phyloP scores from a whole-genome alignment of 1,140 invertebrate species.

The Latrodectus geometricus region DNA sequence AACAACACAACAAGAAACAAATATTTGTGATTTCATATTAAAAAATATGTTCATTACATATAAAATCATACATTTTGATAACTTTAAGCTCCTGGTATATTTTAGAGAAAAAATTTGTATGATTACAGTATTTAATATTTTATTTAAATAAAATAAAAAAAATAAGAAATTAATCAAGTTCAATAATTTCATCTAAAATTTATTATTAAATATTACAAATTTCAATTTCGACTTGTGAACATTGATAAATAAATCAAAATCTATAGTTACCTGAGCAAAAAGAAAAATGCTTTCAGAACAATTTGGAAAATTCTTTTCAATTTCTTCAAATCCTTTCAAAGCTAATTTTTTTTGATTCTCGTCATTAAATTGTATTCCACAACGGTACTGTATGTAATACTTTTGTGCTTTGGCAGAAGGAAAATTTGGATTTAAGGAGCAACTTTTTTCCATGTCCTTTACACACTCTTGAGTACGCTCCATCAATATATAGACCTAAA shows the following conservation, averaged over 20 bases:
- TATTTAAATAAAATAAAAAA: not conserved
- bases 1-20: too few species aligned
- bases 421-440: constrained; percentile 83
- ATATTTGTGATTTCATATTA: too few species aligned
- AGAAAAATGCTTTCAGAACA: constrained; percentile 85
- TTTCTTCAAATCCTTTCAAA: constrained; percentile 77
- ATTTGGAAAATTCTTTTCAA: constrained; percentile 82
- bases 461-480: constrained; percentile 84
- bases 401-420: constrained; percentile 88
- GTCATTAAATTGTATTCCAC: constrained; percentile 65
- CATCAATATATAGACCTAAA: constrained; percentile 83
- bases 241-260: constrained; percentile 77
- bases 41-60: too few species aligned
- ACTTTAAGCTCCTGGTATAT: too few species aligned
- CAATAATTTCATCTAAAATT: not conserved
- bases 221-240: constrained; percentile 6
- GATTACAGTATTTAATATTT: not conserved
- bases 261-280: constrained; percentile 70
- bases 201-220: not conserved
- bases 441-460: constrained; percentile 84
- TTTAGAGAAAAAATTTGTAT: too few species aligned
- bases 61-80: too few species aligned
- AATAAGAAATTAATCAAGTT: not conserved
- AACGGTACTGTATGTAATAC: constrained; percentile 84
- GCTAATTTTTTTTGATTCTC: constrained; percentile 39